Percentiles rank a stretch among this genome's conserved stretches.
These are phyloP conservation scores for Uropetala carovei DNA, from an alignment of 2,888 invertebrate species.

Conservation along the genomic window DNA sequence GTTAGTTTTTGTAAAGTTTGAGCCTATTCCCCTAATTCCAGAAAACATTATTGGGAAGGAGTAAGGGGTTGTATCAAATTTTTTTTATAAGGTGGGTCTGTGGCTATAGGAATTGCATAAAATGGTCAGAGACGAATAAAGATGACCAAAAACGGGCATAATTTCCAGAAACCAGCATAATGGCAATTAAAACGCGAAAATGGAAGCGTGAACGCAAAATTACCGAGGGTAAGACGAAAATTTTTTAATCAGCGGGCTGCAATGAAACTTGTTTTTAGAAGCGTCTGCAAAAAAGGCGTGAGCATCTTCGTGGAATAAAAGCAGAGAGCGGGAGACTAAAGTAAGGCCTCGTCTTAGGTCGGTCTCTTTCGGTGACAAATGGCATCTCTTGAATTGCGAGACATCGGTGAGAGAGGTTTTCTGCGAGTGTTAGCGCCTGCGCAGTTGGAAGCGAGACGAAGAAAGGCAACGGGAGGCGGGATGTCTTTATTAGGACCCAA, in stretches of 20 bases:
- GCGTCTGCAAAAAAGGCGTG: neutral
- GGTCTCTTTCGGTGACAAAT: neutral
- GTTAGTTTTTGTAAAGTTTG: too few relatives aligned
- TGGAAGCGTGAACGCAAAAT: neutral
- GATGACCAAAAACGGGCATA: neutral
- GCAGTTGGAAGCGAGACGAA: conserved; percentile 19
- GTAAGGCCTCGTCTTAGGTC: neutral
- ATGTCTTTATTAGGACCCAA: neutral
- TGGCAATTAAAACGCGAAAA: neutral
- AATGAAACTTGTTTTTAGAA: neutral
- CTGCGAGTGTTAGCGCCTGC: neutral
- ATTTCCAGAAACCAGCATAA: neutral
- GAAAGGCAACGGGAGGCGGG: neutral
- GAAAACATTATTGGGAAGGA: too few relatives aligned
- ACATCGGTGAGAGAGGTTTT: neutral
- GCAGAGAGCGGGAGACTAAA: neutral
- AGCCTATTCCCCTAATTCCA: too few relatives aligned
- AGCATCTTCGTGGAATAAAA: neutral
- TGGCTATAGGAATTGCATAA: neutral
- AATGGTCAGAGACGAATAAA: neutral
- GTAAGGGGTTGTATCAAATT: neutral
- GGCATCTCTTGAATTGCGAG: neutral
- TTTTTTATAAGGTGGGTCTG: neutral
- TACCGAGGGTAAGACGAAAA: neutral
- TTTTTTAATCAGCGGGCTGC: neutral